Evolutionary conservation across 37 sponge, comb jelly and placozoan genomes (phyloP), one percentile per base, ranked within the genome.

Genomic region (Ianthella basta): DNA sequence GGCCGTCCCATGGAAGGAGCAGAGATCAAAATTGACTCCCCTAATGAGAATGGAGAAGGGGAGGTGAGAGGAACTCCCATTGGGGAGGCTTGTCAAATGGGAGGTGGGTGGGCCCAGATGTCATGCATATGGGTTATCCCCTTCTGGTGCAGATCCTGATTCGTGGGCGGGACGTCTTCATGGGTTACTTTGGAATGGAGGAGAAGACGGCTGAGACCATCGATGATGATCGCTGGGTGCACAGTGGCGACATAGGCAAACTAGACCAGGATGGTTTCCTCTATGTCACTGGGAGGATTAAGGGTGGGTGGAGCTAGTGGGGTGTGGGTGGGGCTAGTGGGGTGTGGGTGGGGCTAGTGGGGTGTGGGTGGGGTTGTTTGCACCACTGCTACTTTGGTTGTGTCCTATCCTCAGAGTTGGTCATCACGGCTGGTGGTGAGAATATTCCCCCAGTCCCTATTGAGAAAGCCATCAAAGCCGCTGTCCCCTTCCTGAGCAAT

Each of bases 171-270:
- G 87, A 97, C 81, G 89, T 97, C 59, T 95, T 97, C 85, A 97
- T 97, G 97, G 97, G 97, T 14, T 97, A 97, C 59, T 87, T 92
- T 50, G 87, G 87, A 29, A 86, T 92, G 56, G 93, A 90, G 60
- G 95, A 92, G 80, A 97, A 97, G 88, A 95, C 97, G 1, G 75
- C 67, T 35, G 91, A 92, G 36, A 72, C 96, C 60, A 83, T 97
- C 59, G 97, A 97, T 80, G 70, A 87, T 39, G 90, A 95, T 18
- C 92, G 97, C 35, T 97, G 97, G 97, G 86, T 97, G 38, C 97
- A 97, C 75, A 87, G 91, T 41, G 97, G 96, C 29, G 97, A 97
- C 86, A 84, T 97, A 53, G 97, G 93, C 19, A 86, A 73, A 21
- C 23, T 91, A 25, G 97, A 97, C 63, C 30, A 72, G 30, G 80